phyloP scores from a whole-genome alignment of 2,797 vertebrate species.

The Pseudochromis fuscus region DNA sequence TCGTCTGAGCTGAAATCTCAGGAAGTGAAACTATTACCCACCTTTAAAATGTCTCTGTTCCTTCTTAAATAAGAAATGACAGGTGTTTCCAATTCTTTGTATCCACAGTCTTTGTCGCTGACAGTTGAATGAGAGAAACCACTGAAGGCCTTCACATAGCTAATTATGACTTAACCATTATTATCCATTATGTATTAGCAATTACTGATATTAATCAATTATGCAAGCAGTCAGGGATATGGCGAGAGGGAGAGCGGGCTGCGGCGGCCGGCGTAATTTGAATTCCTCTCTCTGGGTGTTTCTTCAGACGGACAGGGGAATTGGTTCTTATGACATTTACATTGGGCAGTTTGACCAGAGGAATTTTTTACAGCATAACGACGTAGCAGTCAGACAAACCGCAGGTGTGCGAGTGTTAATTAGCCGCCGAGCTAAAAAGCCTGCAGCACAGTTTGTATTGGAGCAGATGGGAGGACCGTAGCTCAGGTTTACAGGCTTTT shows the following conservation, averaged over 20 bases:
- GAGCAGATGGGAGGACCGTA: constrained; percentile 36
- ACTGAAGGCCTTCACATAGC: constrained; percentile 25
- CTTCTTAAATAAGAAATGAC: constrained; percentile 13
- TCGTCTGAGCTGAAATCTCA: not conserved
- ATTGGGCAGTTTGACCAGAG: constrained; percentile 32
- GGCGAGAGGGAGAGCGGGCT: constrained; percentile 26
- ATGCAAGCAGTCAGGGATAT: constrained; percentile 38
- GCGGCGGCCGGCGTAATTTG: constrained; percentile 30
- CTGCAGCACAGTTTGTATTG: constrained; percentile 16
- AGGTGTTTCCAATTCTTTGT: constrained; percentile 14
- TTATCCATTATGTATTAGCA: constrained; percentile 69
- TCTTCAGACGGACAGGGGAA: constrained; percentile 31
- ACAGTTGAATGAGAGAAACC: constrained; percentile 31
- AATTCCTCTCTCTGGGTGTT: constrained; percentile 31
- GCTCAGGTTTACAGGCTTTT: constrained; percentile 31
- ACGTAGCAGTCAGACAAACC: not conserved
- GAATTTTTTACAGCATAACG: constrained; percentile 5
- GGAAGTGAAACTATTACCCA: constrained; percentile 1
- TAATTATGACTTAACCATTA: constrained; percentile 57
- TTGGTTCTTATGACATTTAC: constrained; percentile 65
- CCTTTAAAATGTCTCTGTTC: constrained; percentile 22
- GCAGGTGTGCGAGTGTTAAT: constrained; percentile 39
- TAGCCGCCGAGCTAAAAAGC: constrained; percentile 32
- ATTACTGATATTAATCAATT: constrained; percentile 67
- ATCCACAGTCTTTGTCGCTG: not conserved